These are phyloP conservation scores for Antennarius maculatus DNA, from an alignment of 2,797 vertebrate genomes.

Conservation along the genomic window DNA sequence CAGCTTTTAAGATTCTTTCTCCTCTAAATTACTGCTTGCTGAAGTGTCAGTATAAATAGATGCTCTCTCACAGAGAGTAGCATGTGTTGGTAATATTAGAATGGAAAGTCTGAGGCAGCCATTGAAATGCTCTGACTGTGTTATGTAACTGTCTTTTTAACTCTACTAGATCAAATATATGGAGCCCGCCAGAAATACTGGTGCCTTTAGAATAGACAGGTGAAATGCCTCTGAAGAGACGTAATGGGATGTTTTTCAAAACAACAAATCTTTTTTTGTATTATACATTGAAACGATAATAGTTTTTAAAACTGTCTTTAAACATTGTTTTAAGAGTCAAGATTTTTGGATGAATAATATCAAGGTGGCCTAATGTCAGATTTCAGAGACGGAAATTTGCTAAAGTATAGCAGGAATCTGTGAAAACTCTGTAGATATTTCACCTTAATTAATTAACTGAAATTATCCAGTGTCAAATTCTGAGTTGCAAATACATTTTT, in stretches of 20 bases:
- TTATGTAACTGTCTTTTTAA: slow-evolving; percentile 78
- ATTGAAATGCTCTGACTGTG: slow-evolving; percentile 73
- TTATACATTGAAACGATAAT: not conserved
- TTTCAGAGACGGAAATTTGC: too few species aligned
- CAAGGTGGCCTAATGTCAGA: too few species aligned
- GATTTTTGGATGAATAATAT: too few species aligned
- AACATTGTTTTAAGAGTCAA: too few species aligned
- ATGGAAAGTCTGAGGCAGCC: slow-evolving; percentile 81
- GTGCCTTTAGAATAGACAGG: slow-evolving; percentile 61
- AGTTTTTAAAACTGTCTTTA: too few species aligned
- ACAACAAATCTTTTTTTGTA: slow-evolving; percentile 6
- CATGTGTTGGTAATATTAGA: slow-evolving; percentile 84
- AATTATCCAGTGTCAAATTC: too few species aligned
- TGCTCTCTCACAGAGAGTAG: slow-evolving; percentile 67
- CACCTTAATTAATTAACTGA: too few species aligned
- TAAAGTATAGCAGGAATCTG: too few species aligned
- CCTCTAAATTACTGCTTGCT: slow-evolving; percentile 53
- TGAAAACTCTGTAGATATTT: too few species aligned
- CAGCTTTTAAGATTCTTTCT: slow-evolving; percentile 52
- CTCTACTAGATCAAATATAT: slow-evolving; percentile 72
- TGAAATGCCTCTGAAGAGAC: slow-evolving; percentile 55
- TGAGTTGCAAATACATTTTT: too few species aligned
- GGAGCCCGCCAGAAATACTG: slow-evolving; percentile 65
- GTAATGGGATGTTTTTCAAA: not conserved
- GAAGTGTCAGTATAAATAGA: slow-evolving; percentile 77